These are phyloP conservation scores for Anseranas semipalmata DNA, from an alignment of 2,113 vertebrate species.

Conservation along the genomic window DNA sequence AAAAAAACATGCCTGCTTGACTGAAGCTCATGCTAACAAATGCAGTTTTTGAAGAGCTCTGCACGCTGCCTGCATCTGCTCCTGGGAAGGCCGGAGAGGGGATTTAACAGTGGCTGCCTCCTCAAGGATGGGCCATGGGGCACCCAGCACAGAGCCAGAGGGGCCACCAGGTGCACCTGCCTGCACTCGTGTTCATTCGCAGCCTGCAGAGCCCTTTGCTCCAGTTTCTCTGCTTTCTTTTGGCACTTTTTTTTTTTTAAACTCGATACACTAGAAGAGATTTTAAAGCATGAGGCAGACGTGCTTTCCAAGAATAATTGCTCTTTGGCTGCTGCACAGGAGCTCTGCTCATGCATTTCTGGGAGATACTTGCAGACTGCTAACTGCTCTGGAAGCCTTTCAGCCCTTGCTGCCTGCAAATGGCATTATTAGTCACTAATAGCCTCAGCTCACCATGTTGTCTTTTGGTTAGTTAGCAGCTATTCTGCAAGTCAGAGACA, in stretches of 20 bases:
- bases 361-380: slow-evolving; percentile 66
- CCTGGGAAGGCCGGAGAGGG: background rate
- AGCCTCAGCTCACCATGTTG: slow-evolving; percentile 56
- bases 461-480: slow-evolving; percentile 69
- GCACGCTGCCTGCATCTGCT: background rate
- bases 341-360: slow-evolving; percentile 64
- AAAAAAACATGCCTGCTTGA: background rate
- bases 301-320: slow-evolving; percentile 64
- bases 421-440: slow-evolving; percentile 68
- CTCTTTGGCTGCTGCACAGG: slow-evolving; percentile 64
- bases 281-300: slow-evolving; percentile 36
- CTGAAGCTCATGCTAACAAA: background rate
- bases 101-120: background rate
- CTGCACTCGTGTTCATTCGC: background rate
- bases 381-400: slow-evolving; percentile 69
- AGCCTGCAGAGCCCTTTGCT: background rate
- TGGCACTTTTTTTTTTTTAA: background rate
- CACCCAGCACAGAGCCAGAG: fast-evolving
- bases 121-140: background rate
- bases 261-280: background rate
- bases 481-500: slow-evolving; percentile 50
- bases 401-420: slow-evolving; percentile 63
- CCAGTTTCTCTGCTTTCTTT: background rate
- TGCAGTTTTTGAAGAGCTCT: background rate
- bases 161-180: background rate